Percentiles rank a stretch among this genome's conserved stretches.
These are phyloP conservation scores for Drosophila nr. fundita DNA, from an alignment of 2,888 invertebrate genomes.

Conservation along the genomic window DNA sequence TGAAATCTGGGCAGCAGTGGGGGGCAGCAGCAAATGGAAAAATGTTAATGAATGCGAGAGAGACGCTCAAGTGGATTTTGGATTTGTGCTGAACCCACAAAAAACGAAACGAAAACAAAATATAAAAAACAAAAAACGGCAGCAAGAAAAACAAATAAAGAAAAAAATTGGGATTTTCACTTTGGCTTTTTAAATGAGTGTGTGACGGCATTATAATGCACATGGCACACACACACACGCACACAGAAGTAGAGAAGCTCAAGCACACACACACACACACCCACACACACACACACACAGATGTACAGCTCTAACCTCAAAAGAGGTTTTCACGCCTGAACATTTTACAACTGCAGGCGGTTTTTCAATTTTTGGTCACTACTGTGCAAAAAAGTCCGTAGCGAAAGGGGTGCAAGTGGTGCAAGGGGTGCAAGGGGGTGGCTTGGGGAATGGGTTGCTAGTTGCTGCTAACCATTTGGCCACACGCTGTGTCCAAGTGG, in stretches of 20 bases:
- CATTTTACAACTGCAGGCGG: constrained; percentile 82
- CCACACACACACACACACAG: not conserved
- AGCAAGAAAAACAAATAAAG: constrained; percentile 2
- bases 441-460: not conserved
- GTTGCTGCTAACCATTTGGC: constrained; percentile 44
- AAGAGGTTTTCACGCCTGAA: constrained; percentile 80
- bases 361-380: constrained; percentile 78
- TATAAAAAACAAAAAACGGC: not conserved
- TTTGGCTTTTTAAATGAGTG: constrained; percentile 77
- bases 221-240: constrained; percentile 17
- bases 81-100: constrained; percentile 29
- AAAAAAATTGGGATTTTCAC: constrained; percentile 55
- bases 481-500: constrained; percentile 54
- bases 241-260: not conserved
- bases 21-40: constrained; percentile 57
- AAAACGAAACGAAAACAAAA: not conserved
- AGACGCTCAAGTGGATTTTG: constrained; percentile 63
- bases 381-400: constrained; percentile 53
- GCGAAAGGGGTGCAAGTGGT: not conserved
- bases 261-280: constrained; percentile 2
- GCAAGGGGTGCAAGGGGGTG: no score
- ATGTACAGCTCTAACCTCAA: constrained; percentile 65
- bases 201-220: constrained; percentile 52
- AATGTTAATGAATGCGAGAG: constrained; percentile 76
- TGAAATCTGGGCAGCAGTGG: not conserved